phyloP scores from a whole-genome alignment of 2,888 invertebrate genomes.

The Volucella zonaria region DNA sequence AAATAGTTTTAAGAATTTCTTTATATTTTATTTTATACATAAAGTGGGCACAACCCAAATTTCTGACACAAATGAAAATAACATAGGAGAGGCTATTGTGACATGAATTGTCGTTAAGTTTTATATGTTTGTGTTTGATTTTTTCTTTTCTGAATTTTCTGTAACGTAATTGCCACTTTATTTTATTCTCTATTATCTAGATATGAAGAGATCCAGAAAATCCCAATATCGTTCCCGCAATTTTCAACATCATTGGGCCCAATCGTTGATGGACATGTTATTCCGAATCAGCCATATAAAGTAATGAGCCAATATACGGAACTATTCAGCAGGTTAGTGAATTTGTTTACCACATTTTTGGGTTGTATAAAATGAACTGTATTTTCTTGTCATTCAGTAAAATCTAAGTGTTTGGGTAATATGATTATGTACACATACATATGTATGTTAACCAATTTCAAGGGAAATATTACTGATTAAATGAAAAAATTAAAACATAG shows the following conservation, averaged over 20 bases:
- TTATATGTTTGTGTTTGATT: conserved; percentile 48
- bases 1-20: not conserved
- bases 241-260: conserved; percentile 95
- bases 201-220: conserved; percentile 88
- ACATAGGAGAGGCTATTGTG: not conserved
- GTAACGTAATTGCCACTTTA: conserved; percentile 28
- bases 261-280: conserved; percentile 92
- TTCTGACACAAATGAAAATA: too few species aligned
- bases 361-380: not conserved
- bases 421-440: not conserved
- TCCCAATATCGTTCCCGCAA: conserved; percentile 86
- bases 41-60: conserved; percentile 19
- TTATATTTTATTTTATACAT: not conserved
- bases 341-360: conserved; percentile 21
- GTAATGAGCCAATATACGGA: conserved; percentile 90
- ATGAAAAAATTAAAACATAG: too few species aligned
- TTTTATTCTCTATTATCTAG: conserved; percentile 80
- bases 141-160: conserved; percentile 56
- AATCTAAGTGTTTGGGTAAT: not conserved
- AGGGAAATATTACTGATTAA: too few species aligned
- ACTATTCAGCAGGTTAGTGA: conserved; percentile 88
- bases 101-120: conserved; percentile 18
- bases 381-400: not conserved
- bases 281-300: conserved; percentile 90
- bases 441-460: not conserved